phyloP scores from a whole-genome alignment of 2,888 invertebrate species.

The Emmelina monodactyla region DNA sequence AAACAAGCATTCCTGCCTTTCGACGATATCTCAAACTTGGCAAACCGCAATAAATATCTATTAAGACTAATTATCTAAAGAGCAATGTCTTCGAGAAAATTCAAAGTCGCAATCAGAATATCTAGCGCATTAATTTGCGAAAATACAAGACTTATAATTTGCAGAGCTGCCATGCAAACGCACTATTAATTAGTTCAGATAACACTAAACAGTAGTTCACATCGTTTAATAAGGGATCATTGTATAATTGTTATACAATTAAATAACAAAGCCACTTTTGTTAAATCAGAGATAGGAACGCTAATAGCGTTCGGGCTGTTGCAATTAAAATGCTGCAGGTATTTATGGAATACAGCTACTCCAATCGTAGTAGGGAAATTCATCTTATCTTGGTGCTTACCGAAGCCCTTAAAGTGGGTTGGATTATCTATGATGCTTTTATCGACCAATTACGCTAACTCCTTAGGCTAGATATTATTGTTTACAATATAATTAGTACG shows the following conservation, averaged over 20 bases:
- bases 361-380: background rate
- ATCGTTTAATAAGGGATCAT: slow-evolving; percentile 21
- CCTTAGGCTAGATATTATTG: no score
- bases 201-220: background rate
- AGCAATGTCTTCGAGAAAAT: no score
- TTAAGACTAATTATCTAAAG: no score
- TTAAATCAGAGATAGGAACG: slow-evolving; percentile 15
- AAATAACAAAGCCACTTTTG: slow-evolving; percentile 19
- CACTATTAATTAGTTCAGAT: background rate
- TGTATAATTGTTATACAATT: slow-evolving; percentile 24
- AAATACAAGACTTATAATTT: no score
- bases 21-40: no score
- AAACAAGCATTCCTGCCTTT: no score
- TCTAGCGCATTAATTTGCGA: no score
- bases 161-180: background rate
- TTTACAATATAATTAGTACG: no score
- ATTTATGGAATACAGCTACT: slow-evolving; percentile 4
- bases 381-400: background rate
- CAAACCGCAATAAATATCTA: no score
- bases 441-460: slow-evolving; percentile 1
- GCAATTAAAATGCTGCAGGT: slow-evolving; percentile 17
- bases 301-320: slow-evolving; percentile 15
- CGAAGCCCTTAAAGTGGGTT: background rate
- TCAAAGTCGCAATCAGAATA: no score
- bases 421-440: slow-evolving; percentile 1